Base-by-base conservation (phyloP, 2,797 vertebrate genomes). In the Momotus momota region DNA sequence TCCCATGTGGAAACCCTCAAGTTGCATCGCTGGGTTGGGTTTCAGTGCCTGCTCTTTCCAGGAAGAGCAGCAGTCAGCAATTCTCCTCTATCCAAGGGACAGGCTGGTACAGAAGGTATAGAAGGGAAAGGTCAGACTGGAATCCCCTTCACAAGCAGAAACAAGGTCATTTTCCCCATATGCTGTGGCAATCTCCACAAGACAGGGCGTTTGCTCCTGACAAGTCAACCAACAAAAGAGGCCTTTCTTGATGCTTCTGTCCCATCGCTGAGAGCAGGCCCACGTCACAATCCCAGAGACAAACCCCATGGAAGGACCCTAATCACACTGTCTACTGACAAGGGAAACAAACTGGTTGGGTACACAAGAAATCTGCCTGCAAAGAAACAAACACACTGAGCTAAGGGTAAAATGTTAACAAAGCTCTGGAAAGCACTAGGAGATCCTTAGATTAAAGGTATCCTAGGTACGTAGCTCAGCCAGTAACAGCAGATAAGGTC, bases 401-500 rank as follows among this genome's bases (percentile, higher is more conserved):
- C 51, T 43, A 41, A 73, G 57, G 74, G 74, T 19, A n/a, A 94
- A 90, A 81, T 67, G 88, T 67, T 85, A 94, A 88, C 40, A 52
- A 88, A 84, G 14, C 69, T 55, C 79, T 88, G 72, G 79, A 74
- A 94, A 90, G 82, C 72, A 54, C 35, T 1, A 41, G 40, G 65
- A 91, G 78, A 93, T 78, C 88, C 55, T 81, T 54, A 46, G 61
- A 64, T 85, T 81, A 85, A 88, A 88, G 67, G 62, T 54, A 87
- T 69, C 88, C 78, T n/a, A 81, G 64, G 65, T 93, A 57, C 49
- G 17, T 9, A 79, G 61, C 77, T 35, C 66, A 66, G 49, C 46
- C 82, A 5, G 48, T 14, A 86, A 54, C 52, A 74, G 66, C 54
- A 88, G 57, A 31, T 72, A 83, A 77, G 75, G 81, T 93, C 88